Evolutionary conservation across 2,797 vertebrate species (phyloP).

Genomic region (Picus viridis): DNA sequence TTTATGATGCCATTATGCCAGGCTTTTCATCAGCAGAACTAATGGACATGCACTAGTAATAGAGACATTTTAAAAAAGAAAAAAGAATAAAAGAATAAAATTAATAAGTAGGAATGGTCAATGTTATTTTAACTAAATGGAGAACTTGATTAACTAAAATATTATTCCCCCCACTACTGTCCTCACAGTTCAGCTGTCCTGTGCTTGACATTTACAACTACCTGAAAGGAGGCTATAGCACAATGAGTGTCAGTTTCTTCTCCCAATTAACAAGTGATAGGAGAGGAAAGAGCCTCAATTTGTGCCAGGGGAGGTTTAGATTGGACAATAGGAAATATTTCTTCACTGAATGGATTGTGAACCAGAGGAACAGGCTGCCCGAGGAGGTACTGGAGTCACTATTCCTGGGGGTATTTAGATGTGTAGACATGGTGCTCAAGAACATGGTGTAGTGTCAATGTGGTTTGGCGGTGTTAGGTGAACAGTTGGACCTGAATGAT

Average conservation of each 20-base stretch:
- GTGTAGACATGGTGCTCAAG: fast-evolving
- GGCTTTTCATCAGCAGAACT: background rate
- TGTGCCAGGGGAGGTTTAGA: too few relatives aligned
- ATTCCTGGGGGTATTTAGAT: background rate
- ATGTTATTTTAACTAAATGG: background rate
- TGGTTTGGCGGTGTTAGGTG: background rate
- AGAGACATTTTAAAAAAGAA: background rate
- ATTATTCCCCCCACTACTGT: background rate
- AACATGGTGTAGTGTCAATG: too few relatives aligned
- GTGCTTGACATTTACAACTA: background rate
- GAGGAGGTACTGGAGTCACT: background rate
- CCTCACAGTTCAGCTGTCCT: background rate
- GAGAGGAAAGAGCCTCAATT: too few relatives aligned
- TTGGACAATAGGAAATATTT: too few relatives aligned
- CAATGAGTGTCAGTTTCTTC: too few relatives aligned
- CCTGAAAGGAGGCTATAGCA: too few relatives aligned
- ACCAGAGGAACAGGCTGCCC: background rate
- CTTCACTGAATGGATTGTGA: too few relatives aligned
- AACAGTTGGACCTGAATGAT: fast-evolving
- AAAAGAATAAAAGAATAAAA: background rate
- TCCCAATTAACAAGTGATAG: too few relatives aligned
- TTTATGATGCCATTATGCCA: background rate
- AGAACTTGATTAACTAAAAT: background rate
- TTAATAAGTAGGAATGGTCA: background rate
- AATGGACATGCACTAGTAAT: background rate